A percentile compares a stretch with the other conserved stretches of the same genome.
These are phyloP conservation scores for Gasteruption jaculator DNA, from an alignment of 2,888 invertebrate species.

Conservation along the genomic window DNA sequence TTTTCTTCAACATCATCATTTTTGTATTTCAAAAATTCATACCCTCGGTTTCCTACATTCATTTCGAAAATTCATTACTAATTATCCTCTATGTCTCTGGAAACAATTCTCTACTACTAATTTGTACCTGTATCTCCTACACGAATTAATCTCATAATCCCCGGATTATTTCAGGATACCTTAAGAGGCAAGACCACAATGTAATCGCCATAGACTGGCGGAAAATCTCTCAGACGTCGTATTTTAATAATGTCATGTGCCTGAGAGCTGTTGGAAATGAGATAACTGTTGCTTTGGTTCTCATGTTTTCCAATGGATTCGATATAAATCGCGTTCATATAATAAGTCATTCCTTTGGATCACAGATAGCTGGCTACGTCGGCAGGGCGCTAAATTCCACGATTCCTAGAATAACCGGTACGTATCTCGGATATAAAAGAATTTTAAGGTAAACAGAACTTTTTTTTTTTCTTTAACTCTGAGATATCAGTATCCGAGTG, in stretches of 20 bases:
- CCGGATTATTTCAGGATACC: conserved; percentile 40
- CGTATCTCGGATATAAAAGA: conserved; percentile 1
- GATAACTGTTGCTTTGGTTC: conserved; percentile 28
- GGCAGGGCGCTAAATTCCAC: conserved; percentile 26
- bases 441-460: not conserved
- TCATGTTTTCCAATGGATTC: conserved; percentile 27
- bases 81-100: too few relatives aligned
- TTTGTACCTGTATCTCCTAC: too few relatives aligned
- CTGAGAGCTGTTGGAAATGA: conserved; percentile 24
- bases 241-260: conserved; percentile 34
- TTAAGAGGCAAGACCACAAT: conserved; percentile 47
- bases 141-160: too few relatives aligned
- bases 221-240: conserved; percentile 50
- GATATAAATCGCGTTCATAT: conserved; percentile 30
- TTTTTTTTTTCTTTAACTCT: conserved; percentile 1
- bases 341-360: conserved; percentile 40
- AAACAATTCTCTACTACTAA: too few relatives aligned
- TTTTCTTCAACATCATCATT: too few relatives aligned
- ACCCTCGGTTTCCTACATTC: too few relatives aligned
- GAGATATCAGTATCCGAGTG: not conserved
- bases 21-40: too few relatives aligned
- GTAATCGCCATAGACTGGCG: conserved; percentile 52
- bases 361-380: conserved; percentile 34
- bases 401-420: conserved; percentile 36
- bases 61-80: too few relatives aligned